Base-by-base conservation (phyloP, 2,113 vertebrate genomes). In the Indicator indicator region DNA sequence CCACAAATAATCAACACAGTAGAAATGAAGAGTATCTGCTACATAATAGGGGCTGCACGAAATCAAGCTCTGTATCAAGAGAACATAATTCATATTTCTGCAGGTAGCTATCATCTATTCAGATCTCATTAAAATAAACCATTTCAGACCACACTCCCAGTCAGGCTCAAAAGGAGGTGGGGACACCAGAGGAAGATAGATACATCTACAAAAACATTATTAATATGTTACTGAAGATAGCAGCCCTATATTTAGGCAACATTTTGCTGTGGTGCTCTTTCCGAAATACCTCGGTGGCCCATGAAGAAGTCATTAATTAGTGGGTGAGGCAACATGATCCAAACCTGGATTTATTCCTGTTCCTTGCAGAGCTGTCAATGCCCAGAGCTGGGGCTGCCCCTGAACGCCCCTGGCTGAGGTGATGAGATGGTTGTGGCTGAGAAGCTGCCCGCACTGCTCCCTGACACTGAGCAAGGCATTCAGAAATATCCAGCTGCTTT, bases 291-390 rank as follows among this genome's bases (percentile, higher is more conserved):
- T 72, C 6, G 72, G 0, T 8, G 33, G 14, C 38, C 21, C 27
- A 56, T 33, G 32, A 58, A 76, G 15, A 75, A 80, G 27, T 13
- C 9, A 42, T 18, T 42, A 17, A 28, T 65, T 26, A 78, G 21
- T 11, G 28, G 16, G 42, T 33, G 50, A 8, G 28, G 16, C 5
- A 19, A 21, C 10, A 5, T 1, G 9, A 46, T 5, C 15, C 19
- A 33, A 26, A 28, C 5, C 6, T 5, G 36, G 16, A 5, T 32
- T 26, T n/a, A 26, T 7, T 12, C 23, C 11, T 30, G 17, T 7
- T 48, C 11, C 16, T 18, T 23, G 56, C 0, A 1, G 33, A 9
- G 2, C 1, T 40, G 7, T 16, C 32, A 0, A 3, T 20, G 15
- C 59, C 27, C 2, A 2, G 54, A 26, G 78, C 55, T 48, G 56